A percentile compares a stretch with the other conserved stretches of the same genome.
These are phyloP conservation scores for Catharus minimus DNA, from an alignment of 2,113 vertebrate species.

Conservation along the genomic window DNA sequence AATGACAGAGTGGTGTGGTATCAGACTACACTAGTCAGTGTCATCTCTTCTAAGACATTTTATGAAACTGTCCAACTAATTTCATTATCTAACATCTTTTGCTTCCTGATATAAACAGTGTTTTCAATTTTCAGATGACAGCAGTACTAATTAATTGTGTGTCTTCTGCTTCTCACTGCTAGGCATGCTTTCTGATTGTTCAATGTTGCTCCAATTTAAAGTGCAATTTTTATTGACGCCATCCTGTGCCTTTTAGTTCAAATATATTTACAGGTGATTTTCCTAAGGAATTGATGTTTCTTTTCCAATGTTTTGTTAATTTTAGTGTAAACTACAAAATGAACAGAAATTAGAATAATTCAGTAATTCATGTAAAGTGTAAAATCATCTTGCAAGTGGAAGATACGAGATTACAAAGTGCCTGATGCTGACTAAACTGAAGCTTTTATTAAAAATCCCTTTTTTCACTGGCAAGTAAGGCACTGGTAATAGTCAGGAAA, in stretches of 20 bases:
- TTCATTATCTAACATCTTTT: not conserved
- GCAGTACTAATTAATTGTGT: not conserved
- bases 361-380: not conserved
- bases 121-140: conserved; percentile 3
- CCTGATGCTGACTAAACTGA: not conserved
- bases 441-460: not conserved
- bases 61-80: not conserved
- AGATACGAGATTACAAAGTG: not conserved
- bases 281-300: not conserved
- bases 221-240: not conserved
- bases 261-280: not conserved
- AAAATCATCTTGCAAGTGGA: not conserved
- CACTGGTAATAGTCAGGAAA: not conserved
- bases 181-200: not conserved
- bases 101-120: not conserved
- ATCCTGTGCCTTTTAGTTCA: not conserved
- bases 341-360: not conserved
- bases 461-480: not conserved
- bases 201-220: not conserved
- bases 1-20: not conserved
- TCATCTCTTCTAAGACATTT: not conserved
- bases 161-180: not conserved
- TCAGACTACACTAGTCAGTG: not conserved
- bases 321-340: not conserved
- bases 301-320: not conserved